A percentile compares a stretch with the other conserved stretches of the same genome.
These are phyloP conservation scores for Galerucella pusilla DNA, from an alignment of 2,888 invertebrate species.

Conservation along the genomic window DNA sequence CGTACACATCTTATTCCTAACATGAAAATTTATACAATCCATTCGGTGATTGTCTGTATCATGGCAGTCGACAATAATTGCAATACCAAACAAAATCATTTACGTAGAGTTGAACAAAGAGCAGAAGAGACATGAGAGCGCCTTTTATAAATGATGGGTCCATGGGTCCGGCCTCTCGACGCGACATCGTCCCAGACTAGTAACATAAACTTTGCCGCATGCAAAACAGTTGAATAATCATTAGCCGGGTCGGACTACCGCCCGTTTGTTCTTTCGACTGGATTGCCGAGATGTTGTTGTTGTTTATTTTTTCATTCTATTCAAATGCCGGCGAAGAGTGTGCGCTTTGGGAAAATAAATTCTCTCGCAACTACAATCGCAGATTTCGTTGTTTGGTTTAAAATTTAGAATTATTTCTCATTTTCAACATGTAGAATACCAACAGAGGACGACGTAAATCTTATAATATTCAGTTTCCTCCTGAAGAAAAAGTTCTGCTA, in stretches of 20 bases:
- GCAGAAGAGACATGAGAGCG: conserved; percentile 11
- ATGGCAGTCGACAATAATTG: conserved; percentile 35
- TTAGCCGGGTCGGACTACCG: conserved; percentile 31
- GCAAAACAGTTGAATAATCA: conserved; percentile 42
- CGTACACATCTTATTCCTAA: conserved; percentile 26
- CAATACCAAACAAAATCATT: conserved; percentile 30
- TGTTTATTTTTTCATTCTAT: conserved; percentile 35
- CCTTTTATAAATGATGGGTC: conserved; percentile 38
- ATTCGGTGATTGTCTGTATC: conserved; percentile 29
- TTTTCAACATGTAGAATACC: conserved; percentile 4
- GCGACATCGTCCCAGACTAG: conserved; percentile 30
- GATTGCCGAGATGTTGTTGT: conserved; percentile 16
- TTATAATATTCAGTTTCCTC: neutral
- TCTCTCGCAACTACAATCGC: conserved; percentile 7
- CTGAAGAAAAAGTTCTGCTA: too few species aligned
- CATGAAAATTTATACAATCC: conserved; percentile 31
- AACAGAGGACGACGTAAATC: neutral
- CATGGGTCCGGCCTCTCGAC: conserved; percentile 14
- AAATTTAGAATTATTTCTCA: conserved; percentile 11
- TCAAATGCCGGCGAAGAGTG: conserved; percentile 28
- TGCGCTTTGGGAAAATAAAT: conserved; percentile 15
- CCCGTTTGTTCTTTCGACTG: conserved; percentile 31
- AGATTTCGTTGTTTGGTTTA: conserved; percentile 1
- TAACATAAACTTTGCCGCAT: conserved; percentile 36
- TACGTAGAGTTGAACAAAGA: conserved; percentile 33